Conservation (phyloP, 2,888 invertebrate species). For the Melieria crassipennis region DNA sequence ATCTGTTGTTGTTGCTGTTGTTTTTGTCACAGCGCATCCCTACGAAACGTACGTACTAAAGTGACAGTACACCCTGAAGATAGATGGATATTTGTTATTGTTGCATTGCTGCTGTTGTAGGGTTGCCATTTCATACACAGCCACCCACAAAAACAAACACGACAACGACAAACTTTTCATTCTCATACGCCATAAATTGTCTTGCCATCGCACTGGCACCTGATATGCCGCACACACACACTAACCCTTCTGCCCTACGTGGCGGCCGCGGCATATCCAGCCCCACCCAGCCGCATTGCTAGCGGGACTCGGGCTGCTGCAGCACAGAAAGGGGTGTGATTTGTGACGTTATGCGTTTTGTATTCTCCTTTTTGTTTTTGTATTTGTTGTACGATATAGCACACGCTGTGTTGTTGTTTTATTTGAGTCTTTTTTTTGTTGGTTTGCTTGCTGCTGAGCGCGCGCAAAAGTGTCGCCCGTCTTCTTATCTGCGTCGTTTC, state of each 20-base stretch:
- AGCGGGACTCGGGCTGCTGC: conserved; percentile 12
- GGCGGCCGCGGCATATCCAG: background rate
- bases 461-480: conserved; percentile 26
- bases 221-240: conserved; percentile 10
- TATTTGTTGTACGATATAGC: too few species aligned
- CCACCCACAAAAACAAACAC: background rate
- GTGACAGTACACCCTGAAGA: too few species aligned
- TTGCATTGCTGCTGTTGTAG: too few species aligned
- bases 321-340: conserved; percentile 29
- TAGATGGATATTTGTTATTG: too few species aligned
- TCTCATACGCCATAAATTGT: conserved; percentile 37
- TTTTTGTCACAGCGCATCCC: background rate
- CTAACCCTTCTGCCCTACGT: background rate
- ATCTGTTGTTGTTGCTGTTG: too few species aligned
- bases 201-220: conserved; percentile 27
- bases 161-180: conserved; percentile 37
- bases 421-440: background rate
- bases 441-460: background rate
- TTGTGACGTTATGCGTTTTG: conserved; percentile 23
- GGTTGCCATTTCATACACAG: background rate
- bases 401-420: background rate
- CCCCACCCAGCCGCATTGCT: background rate
- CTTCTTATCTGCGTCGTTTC: conserved; percentile 34
- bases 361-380: background rate
- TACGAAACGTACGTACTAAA: too few species aligned